phyloP scores from a whole-genome alignment of 2,113 vertebrate genomes.

The Maccullochella peelii region DNA sequence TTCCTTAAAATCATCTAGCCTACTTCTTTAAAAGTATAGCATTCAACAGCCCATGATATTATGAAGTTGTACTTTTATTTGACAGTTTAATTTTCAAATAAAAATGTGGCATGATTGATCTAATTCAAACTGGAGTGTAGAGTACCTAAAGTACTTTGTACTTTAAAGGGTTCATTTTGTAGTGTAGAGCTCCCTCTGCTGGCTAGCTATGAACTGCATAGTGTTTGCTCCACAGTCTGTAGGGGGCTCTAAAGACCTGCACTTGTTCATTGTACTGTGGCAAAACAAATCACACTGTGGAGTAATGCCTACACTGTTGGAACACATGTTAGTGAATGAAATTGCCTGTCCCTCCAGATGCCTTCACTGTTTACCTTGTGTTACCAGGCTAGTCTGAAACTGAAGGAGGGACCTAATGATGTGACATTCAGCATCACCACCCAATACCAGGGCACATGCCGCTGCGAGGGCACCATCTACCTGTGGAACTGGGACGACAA shows the following conservation, averaged over 20 bases:
- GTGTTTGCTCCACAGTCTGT: constrained; percentile 18
- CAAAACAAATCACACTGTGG: not conserved
- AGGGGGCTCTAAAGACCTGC: constrained; percentile 67
- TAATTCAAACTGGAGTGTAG: not conserved
- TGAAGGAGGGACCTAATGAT: constrained; percentile 95
- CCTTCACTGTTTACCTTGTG: constrained; percentile 9
- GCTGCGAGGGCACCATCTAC: constrained; percentile 97
- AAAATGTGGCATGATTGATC: not conserved
- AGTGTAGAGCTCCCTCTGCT: constrained; percentile 72
- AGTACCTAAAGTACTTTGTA: not conserved
- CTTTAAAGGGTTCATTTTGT: constrained; percentile 7
- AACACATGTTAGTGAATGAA: constrained; percentile 5
- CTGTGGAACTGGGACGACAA: constrained; percentile 98
- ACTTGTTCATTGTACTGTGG: not conserved
- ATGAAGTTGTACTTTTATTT: not conserved
- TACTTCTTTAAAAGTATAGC: not conserved
- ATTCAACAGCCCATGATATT: not conserved
- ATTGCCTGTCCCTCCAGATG: not conserved
- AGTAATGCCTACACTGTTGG: not conserved
- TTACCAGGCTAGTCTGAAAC: constrained; percentile 91
- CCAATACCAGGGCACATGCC: constrained; percentile 97
- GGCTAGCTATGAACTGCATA: constrained; percentile 13
- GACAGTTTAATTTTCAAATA: not conserved
- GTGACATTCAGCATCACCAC: constrained; percentile 98
- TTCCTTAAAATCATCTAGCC: not conserved